A percentile compares a stretch with the other conserved stretches of the same genome.
Evolutionary conservation across 2,888 invertebrate genomes (phyloP).

Genomic region (Gasteruption jaculator): DNA sequence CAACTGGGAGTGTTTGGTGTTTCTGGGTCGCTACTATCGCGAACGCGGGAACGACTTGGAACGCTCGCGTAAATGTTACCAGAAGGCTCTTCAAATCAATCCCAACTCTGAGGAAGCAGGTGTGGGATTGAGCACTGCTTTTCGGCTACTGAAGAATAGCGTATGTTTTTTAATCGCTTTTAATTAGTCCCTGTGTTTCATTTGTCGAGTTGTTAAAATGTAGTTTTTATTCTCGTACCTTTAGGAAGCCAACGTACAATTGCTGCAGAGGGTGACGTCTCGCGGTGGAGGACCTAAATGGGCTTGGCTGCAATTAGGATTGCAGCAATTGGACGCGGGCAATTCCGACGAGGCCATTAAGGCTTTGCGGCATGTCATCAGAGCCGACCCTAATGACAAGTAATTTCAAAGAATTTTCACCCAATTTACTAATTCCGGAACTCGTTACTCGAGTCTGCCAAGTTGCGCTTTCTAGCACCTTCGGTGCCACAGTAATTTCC

Average conservation of each 20-base stretch:
- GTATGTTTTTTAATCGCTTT: slow-evolving; percentile 41
- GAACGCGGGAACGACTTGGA: slow-evolving; percentile 60
- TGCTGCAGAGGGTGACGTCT: slow-evolving; percentile 56
- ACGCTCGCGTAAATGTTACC: slow-evolving; percentile 78
- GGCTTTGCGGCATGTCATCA: slow-evolving; percentile 69
- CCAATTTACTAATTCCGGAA: background rate
- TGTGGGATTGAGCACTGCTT: slow-evolving; percentile 70
- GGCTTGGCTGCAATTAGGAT: slow-evolving; percentile 80
- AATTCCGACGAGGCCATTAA: slow-evolving; percentile 72
- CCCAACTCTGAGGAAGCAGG: slow-evolving; percentile 64
- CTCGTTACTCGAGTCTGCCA: too few species aligned
- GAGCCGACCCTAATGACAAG: slow-evolving; percentile 65
- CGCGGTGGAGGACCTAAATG: slow-evolving; percentile 61
- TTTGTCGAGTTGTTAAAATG: background rate
- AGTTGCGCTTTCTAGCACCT: too few species aligned
- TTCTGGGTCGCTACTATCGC: slow-evolving; percentile 73
- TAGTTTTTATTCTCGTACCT: too few species aligned
- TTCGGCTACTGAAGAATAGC: slow-evolving; percentile 65
- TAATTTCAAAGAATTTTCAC: slow-evolving; percentile 30
- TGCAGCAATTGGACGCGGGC: slow-evolving; percentile 71
- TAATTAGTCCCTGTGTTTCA: background rate
- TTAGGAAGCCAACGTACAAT: slow-evolving; percentile 61
- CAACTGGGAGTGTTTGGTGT: slow-evolving; percentile 68
- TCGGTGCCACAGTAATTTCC: too few species aligned
- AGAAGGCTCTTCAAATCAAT: slow-evolving; percentile 76